A percentile compares a stretch with the other conserved stretches of the same genome.
These are phyloP conservation scores for Petrolisthes manimaculis DNA, from an alignment of 2,888 invertebrate species.

Conservation along the genomic window DNA sequence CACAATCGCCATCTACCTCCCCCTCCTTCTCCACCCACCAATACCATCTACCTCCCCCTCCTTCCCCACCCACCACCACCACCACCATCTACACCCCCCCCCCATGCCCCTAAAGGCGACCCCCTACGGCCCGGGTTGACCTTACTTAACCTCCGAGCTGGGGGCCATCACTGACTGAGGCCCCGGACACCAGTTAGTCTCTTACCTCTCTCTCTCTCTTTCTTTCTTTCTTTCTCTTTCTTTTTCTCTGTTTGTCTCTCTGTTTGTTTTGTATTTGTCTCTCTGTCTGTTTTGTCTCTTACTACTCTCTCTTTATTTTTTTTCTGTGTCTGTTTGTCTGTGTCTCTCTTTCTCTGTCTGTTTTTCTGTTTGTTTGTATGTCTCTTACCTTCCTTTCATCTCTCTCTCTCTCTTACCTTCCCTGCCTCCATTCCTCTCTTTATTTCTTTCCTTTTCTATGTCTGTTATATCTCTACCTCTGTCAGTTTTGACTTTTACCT, in stretches of 20 bases:
- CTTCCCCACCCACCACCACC: background rate
- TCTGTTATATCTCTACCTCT: no score
- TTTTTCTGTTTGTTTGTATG: no score
- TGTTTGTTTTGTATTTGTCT: no score
- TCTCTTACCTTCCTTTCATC: no score
- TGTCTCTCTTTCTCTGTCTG: no score
- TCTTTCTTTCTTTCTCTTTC: background rate
- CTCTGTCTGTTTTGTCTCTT: no score
- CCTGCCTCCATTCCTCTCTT: no score
- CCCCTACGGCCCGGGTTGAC: background rate
- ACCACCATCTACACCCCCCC: background rate
- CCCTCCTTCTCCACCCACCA: background rate
- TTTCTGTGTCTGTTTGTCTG: no score
- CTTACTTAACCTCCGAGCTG: conserved; percentile 24
- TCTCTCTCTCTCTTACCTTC: no score
- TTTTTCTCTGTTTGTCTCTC: background rate
- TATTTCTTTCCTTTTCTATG: no score
- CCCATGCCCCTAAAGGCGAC: background rate
- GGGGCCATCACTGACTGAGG: conserved; percentile 2
- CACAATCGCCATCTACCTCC: background rate
- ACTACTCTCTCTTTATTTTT: no score
- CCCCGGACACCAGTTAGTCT: background rate
- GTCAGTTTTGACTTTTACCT: no score
- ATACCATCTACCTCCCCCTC: background rate
- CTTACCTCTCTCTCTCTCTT: background rate